Percentiles rank a stretch among this genome's conserved stretches.
These are phyloP conservation scores for Parnassius smintheus DNA, from an alignment of 2,888 invertebrate genomes.

Conservation along the genomic window DNA sequence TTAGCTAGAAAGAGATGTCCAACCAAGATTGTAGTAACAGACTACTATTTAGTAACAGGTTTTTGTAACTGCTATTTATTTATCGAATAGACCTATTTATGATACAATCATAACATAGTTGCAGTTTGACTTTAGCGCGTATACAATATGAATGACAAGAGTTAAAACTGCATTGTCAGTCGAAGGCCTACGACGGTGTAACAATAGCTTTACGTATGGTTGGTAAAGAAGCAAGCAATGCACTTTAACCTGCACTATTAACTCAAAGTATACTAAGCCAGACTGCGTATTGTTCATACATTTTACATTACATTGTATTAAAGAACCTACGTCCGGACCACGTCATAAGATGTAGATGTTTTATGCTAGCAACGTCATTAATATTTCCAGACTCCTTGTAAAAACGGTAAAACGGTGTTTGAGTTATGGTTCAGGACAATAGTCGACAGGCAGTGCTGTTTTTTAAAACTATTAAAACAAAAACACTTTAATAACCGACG, in stretches of 20 bases:
- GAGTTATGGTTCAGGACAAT: not conserved
- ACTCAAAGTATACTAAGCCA: not conserved
- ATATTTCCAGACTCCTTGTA: constrained; percentile 9
- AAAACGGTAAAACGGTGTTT: not conserved
- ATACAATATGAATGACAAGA: too few species aligned
- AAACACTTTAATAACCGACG: too few species aligned
- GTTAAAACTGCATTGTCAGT: too few species aligned
- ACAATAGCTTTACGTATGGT: not conserved
- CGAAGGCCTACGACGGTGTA: not conserved
- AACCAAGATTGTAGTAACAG: too few species aligned
- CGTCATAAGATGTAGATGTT: constrained; percentile 1
- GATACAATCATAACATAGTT: too few species aligned
- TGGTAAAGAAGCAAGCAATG: not conserved
- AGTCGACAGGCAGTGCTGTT: too few species aligned
- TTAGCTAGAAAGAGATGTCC: too few species aligned
- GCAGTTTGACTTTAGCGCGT: too few species aligned
- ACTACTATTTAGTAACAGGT: too few species aligned
- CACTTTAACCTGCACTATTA: not conserved
- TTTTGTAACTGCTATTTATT: too few species aligned
- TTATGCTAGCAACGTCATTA: not conserved
- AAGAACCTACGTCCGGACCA: not conserved
- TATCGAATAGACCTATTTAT: too few species aligned
- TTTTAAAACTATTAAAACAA: too few species aligned
- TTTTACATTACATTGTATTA: not conserved
- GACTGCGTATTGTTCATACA: constrained; percentile 3